Evolutionary conservation across 2,113 vertebrate genomes (phyloP), one percentile per base, ranked within the genome.

Genomic region (Eolophus roseicapilla): DNA sequence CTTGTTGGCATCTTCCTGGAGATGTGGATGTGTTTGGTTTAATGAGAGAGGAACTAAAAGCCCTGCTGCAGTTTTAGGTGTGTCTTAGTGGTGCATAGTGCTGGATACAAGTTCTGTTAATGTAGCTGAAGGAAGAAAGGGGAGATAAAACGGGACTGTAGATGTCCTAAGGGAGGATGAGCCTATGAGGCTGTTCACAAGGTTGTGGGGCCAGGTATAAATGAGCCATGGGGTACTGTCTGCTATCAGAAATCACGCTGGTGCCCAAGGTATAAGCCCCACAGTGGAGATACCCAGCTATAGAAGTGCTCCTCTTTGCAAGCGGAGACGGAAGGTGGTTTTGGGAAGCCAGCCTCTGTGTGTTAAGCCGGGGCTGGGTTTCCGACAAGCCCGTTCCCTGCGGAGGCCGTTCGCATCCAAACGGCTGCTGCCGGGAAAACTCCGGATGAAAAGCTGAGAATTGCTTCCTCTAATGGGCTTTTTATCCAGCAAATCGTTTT

Each of bases 361-460:
- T 7, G 37, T 27, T n/a, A 1, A 17, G 50, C 74, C 4, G 3
- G 74, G 60, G 50, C 52, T 68, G 49, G 23, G 13, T 70, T 91
- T 89, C 25, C 2, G 3, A 12, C 20, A 41, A 0, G 0, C 69
- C 28, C 0, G 0, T 23, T 43, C 73, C 71, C 44, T 2, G 2
- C 83, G 57, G 67, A 68, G 12, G 7, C 67, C 13, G 2, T 4
- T 59, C 71, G 39, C 77, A 78, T 50, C 87, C 6, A 1, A 17
- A 37, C 14, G 44, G 75, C 75, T 0, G 0, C 65, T 88, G 73
- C 83, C 4, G 0, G 87, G 65, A 96, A 71, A 55, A 9, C 43
- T 64, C 57, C 44, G 6, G 20, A 47, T 47, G 69, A 87, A 86
- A 76, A 79, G 46, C 62, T 55, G 79, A 76, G 63, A 92, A 81